Percentiles rank a stretch among this genome's conserved stretches.
Conservation (phyloP, 2,113 vertebrate species). For the Hiodon alosoides region DNA sequence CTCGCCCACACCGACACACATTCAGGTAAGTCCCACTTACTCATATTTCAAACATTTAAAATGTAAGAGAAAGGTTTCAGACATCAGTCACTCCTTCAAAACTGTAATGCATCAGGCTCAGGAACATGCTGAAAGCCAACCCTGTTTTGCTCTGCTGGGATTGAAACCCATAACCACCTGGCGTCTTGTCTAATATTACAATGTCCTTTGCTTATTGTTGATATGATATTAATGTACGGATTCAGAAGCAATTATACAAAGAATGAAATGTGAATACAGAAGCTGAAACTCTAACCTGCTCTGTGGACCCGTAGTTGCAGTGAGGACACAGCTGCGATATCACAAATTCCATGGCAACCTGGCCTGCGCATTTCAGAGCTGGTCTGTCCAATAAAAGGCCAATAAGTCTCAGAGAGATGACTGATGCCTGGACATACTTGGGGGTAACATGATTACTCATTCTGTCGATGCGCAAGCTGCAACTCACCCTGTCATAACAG, state of each 20-base stretch:
- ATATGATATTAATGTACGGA: too few species aligned
- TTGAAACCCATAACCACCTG: too few species aligned
- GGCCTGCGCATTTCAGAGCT: background rate
- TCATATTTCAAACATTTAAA: background rate
- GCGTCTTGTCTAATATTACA: too few species aligned
- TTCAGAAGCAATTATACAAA: background rate
- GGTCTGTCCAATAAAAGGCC: slow-evolving; percentile 5
- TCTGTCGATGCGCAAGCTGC: slow-evolving; percentile 11
- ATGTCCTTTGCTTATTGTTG: too few species aligned
- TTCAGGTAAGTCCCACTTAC: background rate
- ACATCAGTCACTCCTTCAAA: too few species aligned
- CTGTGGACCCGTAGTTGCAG: background rate
- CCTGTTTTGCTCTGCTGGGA: too few species aligned
- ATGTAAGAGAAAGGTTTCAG: too few species aligned
- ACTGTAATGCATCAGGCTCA: background rate
- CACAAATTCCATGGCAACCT: slow-evolving; percentile 18
- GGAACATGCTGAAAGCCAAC: background rate
- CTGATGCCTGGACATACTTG: slow-evolving; percentile 5
- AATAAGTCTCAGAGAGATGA: background rate
- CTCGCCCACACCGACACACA: background rate
- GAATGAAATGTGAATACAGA: background rate
- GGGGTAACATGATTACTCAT: slow-evolving; percentile 7
- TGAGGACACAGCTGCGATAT: background rate
- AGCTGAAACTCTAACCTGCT: background rate
- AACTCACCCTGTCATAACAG: slow-evolving; percentile 18